Evolutionary conservation across 2,888 invertebrate genomes (phyloP).

Genomic region (Diarsia mendica): DNA sequence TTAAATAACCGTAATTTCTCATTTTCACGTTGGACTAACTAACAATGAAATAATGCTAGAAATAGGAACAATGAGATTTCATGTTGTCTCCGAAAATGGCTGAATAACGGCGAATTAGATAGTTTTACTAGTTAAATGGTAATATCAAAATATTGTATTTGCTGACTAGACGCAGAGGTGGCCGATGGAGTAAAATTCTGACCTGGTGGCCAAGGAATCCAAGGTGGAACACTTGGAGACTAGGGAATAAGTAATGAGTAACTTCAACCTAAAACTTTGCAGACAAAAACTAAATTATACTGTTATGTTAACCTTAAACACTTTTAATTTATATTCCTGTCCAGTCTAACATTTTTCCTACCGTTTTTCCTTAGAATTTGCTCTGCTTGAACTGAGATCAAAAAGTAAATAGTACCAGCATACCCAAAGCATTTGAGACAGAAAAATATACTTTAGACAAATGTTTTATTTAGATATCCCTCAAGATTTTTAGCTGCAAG

Average conservation of each 20-base stretch:
- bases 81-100: constrained; percentile 21
- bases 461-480: constrained; percentile 5
- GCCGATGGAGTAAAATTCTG: too few species aligned
- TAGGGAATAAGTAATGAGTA: too few species aligned
- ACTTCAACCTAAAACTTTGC: too few species aligned
- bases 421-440: constrained; percentile 4
- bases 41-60: constrained; percentile 24
- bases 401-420: not conserved
- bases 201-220: too few species aligned
- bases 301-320: not conserved
- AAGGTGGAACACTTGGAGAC: too few species aligned
- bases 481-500: constrained; percentile 5
- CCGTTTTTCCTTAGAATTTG: not conserved
- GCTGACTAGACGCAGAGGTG: not conserved
- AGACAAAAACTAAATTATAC: too few species aligned
- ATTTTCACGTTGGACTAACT: constrained; percentile 26
- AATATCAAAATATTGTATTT: not conserved
- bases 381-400: not conserved
- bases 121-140: not conserved
- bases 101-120: not conserved
- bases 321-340: not conserved
- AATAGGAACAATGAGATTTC: constrained; percentile 7
- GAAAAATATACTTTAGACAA: constrained; percentile 4
- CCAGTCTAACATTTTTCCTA: not conserved
- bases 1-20: constrained; percentile 40